Evolutionary conservation across 1,140 invertebrate species (phyloP), one percentile per base, ranked within the genome.

Genomic region (Brachystomella parvula): DNA sequence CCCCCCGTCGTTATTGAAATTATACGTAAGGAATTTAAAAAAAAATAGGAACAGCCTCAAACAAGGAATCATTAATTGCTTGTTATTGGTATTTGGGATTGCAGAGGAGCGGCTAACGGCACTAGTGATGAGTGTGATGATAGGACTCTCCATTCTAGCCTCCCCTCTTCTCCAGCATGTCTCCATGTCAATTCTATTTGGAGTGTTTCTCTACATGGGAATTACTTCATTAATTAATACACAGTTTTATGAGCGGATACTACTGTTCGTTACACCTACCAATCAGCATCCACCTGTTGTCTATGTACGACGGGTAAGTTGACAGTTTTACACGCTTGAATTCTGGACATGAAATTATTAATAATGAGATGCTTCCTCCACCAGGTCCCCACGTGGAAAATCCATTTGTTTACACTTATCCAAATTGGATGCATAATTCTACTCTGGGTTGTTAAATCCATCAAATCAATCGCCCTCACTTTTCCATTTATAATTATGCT

Each of bases 401-500:
- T 96, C 90, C 91, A 96, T 76, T 75, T 92, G 12, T 96, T 87
- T 78, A 96, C 92, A 0, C 70, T 86, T 6, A 84, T 94, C 65
- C 93, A 96, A 78, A 76, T 94, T 17, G 71, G 85, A 0, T 90
- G 89, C 74, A 80, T 96, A 56, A 82, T 82, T 0, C 63, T 89
- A 3, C 78, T 96, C 47, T 94, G 90, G 87, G 81, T 85, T 3
- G 89, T 96, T 1, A 96, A 96, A 77, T 93, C 90, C 3, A 31
- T 35, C 17, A 92, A 92, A 0, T 81, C 82, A 28, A 86, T 89
- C 69, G 92, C 93, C 1, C 81, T 96, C 3, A 89, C 89, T 3
- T 88, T 96, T 75, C 94, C 94, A 2, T 95, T 97, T 77, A 90
- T 95, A 76, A 82, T 96, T 19, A 86, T 96, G 47, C 78, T 94